Evolutionary conservation across 2,113 vertebrate genomes (phyloP), one percentile per base, ranked within the genome.

Genomic region (Hymenochirus boettgeri): DNA sequence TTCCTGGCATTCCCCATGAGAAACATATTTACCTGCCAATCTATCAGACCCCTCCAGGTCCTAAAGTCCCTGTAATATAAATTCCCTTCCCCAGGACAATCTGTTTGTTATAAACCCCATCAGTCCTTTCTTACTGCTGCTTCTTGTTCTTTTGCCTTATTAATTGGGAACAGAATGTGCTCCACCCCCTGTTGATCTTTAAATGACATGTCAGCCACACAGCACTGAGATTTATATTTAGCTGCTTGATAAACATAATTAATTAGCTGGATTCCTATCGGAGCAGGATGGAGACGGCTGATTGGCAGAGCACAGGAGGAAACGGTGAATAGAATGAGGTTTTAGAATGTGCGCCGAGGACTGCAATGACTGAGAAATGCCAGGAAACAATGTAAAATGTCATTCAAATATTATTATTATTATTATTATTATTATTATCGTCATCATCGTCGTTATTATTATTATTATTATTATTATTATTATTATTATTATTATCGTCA

Each of bases 181-280:
- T 35, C 31, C 27, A 21, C 45, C 46, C 54, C 64, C 55, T 56
- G 55, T 66, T 58, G 64, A 56, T 48, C 31, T 66, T 66, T 42
- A 58, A 58, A 66, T 42, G 56, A 58, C 64, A 69, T 42, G 65
- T 53, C 46, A 59, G 22, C 65, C 10, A 42, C 65, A 48, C 47
- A 31, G 65, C 24, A 13, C 15, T 9, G 17, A 60, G 33, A 69
- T 69, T 69, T 69, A 69, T 69, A 69, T 69, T 69, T 69, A 69
- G 65, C 47, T 23, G 18, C 56, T 60, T 53, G 47, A 60, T 60
- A 42, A 69, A 60, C 65, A 69, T 52, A 60, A 53, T 60, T 69
- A 29, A 69, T 60, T 59, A 69, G 57, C 33, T 18, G 31, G 35
- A 53, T 22, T 17, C 55, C 46, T 58, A 39, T 29, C 56, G 45